Evolutionary conservation across 1,140 invertebrate species (phyloP), one percentile per base, ranked within the genome.

Genomic region (Eumaeus atala): DNA sequence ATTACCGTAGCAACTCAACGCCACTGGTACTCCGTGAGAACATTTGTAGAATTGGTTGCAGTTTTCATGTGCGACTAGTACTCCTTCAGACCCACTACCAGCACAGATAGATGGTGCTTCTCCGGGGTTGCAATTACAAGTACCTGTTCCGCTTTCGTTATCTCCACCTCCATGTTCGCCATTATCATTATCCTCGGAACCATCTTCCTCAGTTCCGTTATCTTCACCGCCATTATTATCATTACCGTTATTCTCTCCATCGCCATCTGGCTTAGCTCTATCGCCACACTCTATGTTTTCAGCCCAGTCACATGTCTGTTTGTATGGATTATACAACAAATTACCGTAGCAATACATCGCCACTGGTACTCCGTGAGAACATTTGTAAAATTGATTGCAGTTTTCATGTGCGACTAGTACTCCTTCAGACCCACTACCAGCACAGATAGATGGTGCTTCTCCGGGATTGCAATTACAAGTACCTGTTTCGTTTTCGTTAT

Each of bases 251-350:
- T 28, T 28, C 2, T 28, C 21, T 28, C 6, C 21, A 28, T 28
- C 21, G 21, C 16, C 3, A 12, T 6, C 28, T 7, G 48, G 48
- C 1, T 12, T 3, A 9, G 14, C n/a, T 34, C 48, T 49, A 8
- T 70, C 62, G 8, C 51, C 62, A 44, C 74, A 77, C 1, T 73
- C 54, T 1, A 95, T 90, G 61, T 88, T 75, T 51, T 88, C 58
- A 21, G 91, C 77, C 89, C 91, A 88, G 65, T 93, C 88, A 72
- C 93, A 89, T 59, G 89, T 74, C 74, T 90, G 77, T 14, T 65
- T 64, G 38, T 80, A 51, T 42, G 91, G 83, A 70, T 92, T 91
- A 61, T 89, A 92, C 60, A 90, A 69, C 51, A 89, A 87, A 28
- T 49, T 48, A 16, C 74, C 69, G 0, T 74, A 64, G 8, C 87